Base-by-base conservation (phyloP, 2,888 invertebrate genomes). In the Hemistola chrysoprasaria region DNA sequence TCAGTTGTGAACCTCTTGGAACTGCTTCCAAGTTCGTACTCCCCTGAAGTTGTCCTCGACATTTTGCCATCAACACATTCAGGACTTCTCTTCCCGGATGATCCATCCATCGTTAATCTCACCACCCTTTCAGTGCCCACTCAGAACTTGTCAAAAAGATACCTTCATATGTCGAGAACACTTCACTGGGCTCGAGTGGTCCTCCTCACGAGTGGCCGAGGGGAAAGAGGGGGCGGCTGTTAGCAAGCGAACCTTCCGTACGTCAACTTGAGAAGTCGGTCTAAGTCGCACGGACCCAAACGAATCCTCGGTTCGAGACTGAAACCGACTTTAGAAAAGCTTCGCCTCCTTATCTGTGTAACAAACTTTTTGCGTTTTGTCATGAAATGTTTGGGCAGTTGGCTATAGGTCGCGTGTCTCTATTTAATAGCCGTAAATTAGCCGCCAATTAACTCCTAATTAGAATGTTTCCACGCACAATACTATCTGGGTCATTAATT, bases 191-290 rank as follows among this genome's bases (percentile, higher is more conserved):
- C 45, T 65, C 54, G 58, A 75, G 74, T 61, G 67, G 53, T 9
- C 20, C 38, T 43, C n/a, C 11, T 33, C 7, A 23, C 26, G 22
- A 43, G 43, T 39, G 27, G 34, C 8, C 2, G 36, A 51, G 64
- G 52, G 59, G 46, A 33, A 29, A 38, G 51, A 53, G 56, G 47
- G 44, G 24, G n/a, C n/a, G 22, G 47, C 39, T 47, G 50, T 56
- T 53, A 47, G 72, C 56, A 70, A 80, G 79, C 69, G 73, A 63
- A 76, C 62, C 64, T 65, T 67, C 44, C 59, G 50, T 51, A 47
- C 69, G 82, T 78, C 83, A 73, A 80, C 86, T 86, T 79, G 83
- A 86, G 70, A 74, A 85, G 85, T 80, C 76, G 79, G 73, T 70
- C 69, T 70, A 67, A 70, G 84, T 78, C 66, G 64, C 47, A 65